Evolutionary conservation across 2,888 invertebrate genomes (phyloP).

Genomic region (Apoda limacodes): DNA sequence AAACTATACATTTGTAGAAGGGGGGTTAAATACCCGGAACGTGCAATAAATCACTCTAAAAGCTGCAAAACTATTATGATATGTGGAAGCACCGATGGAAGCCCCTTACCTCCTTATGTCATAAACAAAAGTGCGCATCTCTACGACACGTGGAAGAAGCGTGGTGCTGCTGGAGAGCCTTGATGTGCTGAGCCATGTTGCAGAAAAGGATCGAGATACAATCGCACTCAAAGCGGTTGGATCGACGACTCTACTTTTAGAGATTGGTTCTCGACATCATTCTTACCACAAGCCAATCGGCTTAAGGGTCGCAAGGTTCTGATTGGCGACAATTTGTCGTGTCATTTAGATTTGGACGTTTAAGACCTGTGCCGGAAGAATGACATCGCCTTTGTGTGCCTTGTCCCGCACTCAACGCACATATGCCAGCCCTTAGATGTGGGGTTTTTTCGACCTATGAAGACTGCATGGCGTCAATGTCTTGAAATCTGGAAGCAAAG

Average conservation of each 20-base stretch:
- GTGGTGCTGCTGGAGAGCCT: too few relatives aligned
- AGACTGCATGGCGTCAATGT: slow-evolving; percentile 6
- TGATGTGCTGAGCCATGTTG: slow-evolving; percentile 5
- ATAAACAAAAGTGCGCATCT: slow-evolving; percentile 23
- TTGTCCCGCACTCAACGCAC: too few relatives aligned
- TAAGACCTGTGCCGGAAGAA: too few relatives aligned
- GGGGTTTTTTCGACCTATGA: slow-evolving; percentile 13
- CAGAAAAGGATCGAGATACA: slow-evolving; percentile 2
- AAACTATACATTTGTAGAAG: too few relatives aligned
- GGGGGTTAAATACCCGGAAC: slow-evolving; percentile 29
- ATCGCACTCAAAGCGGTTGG: slow-evolving; percentile 3
- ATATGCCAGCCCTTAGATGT: slow-evolving; percentile 15
- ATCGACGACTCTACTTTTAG: slow-evolving; percentile 2
- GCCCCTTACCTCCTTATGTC: slow-evolving; percentile 31
- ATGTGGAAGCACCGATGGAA: slow-evolving; percentile 27
- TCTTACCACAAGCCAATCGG: too few relatives aligned
- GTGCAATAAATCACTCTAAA: slow-evolving; percentile 27
- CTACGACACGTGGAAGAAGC: slow-evolving; percentile 15
- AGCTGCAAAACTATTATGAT: slow-evolving; percentile 28
- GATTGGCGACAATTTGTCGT: slow-evolving; percentile 6
- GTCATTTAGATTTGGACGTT: slow-evolving; percentile 4
- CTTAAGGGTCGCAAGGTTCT: slow-evolving; percentile 2
- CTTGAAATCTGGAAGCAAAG: slow-evolving; percentile 1
- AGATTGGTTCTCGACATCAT: too few relatives aligned
- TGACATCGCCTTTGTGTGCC: too few relatives aligned